Percentiles rank a stretch among this genome's conserved stretches.
These are phyloP conservation scores for Melanotaenia parkinsoni DNA, from an alignment of 2,797 vertebrate genomes.

Conservation along the genomic window DNA sequence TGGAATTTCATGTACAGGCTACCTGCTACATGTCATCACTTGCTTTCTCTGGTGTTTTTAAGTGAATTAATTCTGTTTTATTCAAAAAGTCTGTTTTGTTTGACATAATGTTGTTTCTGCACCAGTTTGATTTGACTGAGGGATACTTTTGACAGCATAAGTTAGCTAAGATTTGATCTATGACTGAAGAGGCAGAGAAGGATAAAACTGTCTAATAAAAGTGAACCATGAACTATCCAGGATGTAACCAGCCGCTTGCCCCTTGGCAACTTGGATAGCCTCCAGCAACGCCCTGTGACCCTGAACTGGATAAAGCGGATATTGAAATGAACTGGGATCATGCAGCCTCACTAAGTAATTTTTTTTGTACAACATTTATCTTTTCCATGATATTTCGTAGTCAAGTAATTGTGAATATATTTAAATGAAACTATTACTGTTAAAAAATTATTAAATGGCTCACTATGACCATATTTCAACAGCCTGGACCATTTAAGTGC, in stretches of 20 bases:
- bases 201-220: not conserved
- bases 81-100: constrained; percentile 32
- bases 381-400: too few relatives aligned
- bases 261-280: not conserved
- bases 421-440: too few relatives aligned
- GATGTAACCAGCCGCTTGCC: not conserved
- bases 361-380: too few relatives aligned
- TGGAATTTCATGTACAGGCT: constrained; percentile 49
- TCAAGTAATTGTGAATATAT: too few relatives aligned
- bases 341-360: too few relatives aligned
- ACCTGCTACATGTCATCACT: constrained; percentile 36
- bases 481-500: not conserved
- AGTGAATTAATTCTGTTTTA: not conserved
- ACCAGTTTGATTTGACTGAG: too few relatives aligned
- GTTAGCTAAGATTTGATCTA: too few relatives aligned
- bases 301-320: too few relatives aligned
- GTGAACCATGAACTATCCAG: not conserved
- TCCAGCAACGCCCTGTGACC: too few relatives aligned
- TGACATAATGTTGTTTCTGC: not conserved
- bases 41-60: constrained; percentile 14
- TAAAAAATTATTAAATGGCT: too few relatives aligned
- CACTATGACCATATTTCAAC: not conserved
- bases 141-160: not conserved
- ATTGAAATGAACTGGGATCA: too few relatives aligned
- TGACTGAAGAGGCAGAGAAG: not conserved